Conservation (phyloP, 2,113 vertebrate species). For the Centrocercus urophasianus region DNA sequence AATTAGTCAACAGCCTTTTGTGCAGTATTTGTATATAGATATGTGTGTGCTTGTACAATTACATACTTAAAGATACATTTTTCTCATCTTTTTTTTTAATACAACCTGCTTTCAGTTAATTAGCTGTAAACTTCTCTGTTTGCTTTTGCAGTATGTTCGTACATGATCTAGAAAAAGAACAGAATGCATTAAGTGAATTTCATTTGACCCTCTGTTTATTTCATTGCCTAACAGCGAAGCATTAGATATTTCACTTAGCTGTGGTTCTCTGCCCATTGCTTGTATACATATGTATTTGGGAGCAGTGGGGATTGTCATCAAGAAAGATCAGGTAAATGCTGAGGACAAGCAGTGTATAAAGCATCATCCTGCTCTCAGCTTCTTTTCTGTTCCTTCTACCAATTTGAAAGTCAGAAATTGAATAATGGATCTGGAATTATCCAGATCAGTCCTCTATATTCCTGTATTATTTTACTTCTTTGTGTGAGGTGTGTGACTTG, state of each 20-base stretch:
- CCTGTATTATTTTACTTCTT: not conserved
- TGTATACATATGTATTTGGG: not conserved
- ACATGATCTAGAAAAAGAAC: not conserved
- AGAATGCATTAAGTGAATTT: not conserved
- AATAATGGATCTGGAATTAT: conserved; percentile 17
- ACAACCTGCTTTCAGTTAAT: not conserved
- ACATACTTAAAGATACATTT: not conserved
- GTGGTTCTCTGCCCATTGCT: not conserved
- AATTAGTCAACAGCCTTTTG: not conserved
- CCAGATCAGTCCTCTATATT: not conserved
- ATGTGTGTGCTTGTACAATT: not conserved
- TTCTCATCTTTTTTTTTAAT: not conserved
- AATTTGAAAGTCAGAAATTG: not conserved
- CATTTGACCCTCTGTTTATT: not conserved
- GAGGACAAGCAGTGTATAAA: not conserved
- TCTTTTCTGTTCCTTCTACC: not conserved
- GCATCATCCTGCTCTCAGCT: not conserved
- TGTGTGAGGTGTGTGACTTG: not conserved
- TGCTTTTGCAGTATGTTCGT: not conserved
- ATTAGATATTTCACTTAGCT: not conserved
- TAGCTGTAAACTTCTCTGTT: not conserved
- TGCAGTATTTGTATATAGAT: not conserved
- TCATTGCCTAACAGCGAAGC: not conserved
- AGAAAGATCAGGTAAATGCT: not conserved
- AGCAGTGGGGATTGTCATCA: not conserved